Evolutionary conservation across 2,888 invertebrate genomes (phyloP).

Genomic region (Tethea ocularis): DNA sequence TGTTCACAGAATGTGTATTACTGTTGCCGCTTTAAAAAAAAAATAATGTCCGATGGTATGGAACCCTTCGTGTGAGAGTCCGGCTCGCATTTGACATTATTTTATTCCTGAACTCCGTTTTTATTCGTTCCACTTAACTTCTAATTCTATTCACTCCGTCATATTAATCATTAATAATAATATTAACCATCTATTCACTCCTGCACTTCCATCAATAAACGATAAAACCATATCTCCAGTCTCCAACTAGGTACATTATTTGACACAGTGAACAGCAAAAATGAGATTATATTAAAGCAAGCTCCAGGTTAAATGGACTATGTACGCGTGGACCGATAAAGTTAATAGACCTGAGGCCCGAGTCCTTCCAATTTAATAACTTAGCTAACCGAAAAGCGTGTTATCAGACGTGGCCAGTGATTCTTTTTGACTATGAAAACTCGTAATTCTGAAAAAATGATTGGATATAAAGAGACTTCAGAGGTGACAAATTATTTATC

Average conservation of each 20-base stretch:
- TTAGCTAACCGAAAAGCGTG: conserved; percentile 5
- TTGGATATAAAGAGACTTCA: background rate
- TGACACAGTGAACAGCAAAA: background rate
- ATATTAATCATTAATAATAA: too few species aligned
- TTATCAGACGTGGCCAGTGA: conserved; percentile 19
- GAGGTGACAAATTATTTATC: background rate
- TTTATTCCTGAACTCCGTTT: too few species aligned
- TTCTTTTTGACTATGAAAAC: conserved; percentile 9
- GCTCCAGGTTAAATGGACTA: conserved; percentile 24
- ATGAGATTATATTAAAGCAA: conserved; percentile 19
- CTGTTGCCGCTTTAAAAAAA: too few species aligned
- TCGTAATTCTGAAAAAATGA: background rate
- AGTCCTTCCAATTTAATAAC: conserved; percentile 17
- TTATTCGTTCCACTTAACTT: too few species aligned
- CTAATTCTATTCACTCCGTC: too few species aligned
- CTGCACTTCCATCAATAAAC: too few species aligned
- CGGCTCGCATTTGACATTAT: too few species aligned
- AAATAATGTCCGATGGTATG: too few species aligned
- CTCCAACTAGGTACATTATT: background rate
- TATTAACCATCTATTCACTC: too few species aligned
- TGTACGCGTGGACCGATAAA: conserved; percentile 21
- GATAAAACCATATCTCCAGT: background rate
- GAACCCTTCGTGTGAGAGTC: too few species aligned
- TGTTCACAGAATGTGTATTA: too few species aligned
- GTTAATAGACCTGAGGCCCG: conserved; percentile 14